Evolutionary conservation across 2,888 invertebrate species (phyloP), one percentile per base, ranked within the genome.

Genomic region (Lepas anatifera): DNA sequence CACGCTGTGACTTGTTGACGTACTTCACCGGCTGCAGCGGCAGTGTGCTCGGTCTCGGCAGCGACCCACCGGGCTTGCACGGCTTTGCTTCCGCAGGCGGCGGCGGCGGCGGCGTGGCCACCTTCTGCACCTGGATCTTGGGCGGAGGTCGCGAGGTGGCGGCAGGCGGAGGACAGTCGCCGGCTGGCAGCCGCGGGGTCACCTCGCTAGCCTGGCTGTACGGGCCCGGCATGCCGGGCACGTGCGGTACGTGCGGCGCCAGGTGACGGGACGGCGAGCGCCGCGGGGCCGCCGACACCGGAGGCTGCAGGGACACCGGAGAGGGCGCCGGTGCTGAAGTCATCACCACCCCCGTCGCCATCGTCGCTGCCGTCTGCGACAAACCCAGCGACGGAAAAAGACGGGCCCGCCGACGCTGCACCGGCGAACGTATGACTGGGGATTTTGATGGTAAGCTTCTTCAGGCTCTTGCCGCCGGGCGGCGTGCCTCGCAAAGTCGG

Each of bases 181-280:
- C 48, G 48, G n/a, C 18, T 25, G 2, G 48, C n/a, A n/a, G n/a
- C 29, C 3, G 52, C 69, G 29, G 67, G 32, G 68, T 69, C 39
- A 69, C 66, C 39, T 37, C 27, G 27, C 43, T 43, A 13, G 68
- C 46, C 46, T 70, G 67, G 63, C 64, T 67, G 69, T 43, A 71
- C 27, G 71, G 69, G 6, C 72, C 69, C 27, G 32, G 41, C n/a
- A 66, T 66, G 27, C 64, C 69, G n/a, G 39, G 69, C 11, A 69
- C 63, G 35, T 52, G 52, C 35, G 69, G 69, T 27, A 63, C 69
- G 16, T 8, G 58, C 16, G 32, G 58, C 27, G 58, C 29, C 18
- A 32, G 58, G 16, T 8, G 58, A 3, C 58, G 58, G 11, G 58
- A 58, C 18, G 58, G 58, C 11, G 58, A 58, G 29, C 58, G 58